Base-by-base conservation (phyloP, 2,113 vertebrate species). In the Girardinichthys multiradiatus region DNA sequence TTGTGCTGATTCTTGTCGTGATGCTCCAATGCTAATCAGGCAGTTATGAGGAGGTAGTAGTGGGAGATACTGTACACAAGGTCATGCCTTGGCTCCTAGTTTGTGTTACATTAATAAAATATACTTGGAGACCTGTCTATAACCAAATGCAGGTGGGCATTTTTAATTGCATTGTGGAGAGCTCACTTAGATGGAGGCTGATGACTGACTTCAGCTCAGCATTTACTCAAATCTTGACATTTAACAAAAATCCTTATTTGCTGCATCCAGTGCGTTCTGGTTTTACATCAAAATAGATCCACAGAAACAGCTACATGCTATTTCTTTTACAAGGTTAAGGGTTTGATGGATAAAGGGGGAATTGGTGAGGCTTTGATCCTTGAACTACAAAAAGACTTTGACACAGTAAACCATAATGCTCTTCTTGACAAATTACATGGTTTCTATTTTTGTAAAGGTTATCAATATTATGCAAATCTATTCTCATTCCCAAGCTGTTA, bases 1-100 rank as follows among this genome's bases (percentile, higher is more conserved):
- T 76, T 28, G 70, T 77, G 76, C 81, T 66, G 70, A 51, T n/a
- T n/a, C n/a, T n/a, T n/a, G n/a, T n/a, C 83, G 88, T 85, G 78
- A 81, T 31, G 70, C 61, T 83, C 76, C 76, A 66, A 67, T 61
- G 81, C 74, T 79, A 74, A 83, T 90, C 88, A 84, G 71, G 66
- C 81, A 65, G 74, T 86, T 83, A 87, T 77, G 82, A 86, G 78
- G 67, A 79, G 68, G 30, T 66, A 42, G 27, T 35, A 69, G 72
- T 1, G 24, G 15, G 67, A 66, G 79, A 74, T 71, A n/a, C n/a
- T n/a, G n/a, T n/a, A 77, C 78, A 76, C 26, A 21, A 17, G 45
- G 48, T 17, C 48, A 54, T 9, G 59, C 72, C 72, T 86, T 64
- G 77, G 70, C 83, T 81, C 58, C 42, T 17, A 68, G 54, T 64